These are phyloP conservation scores for Didymodactylos carnosus DNA, from an alignment of 2,888 invertebrate species.

Conservation along the genomic window DNA sequence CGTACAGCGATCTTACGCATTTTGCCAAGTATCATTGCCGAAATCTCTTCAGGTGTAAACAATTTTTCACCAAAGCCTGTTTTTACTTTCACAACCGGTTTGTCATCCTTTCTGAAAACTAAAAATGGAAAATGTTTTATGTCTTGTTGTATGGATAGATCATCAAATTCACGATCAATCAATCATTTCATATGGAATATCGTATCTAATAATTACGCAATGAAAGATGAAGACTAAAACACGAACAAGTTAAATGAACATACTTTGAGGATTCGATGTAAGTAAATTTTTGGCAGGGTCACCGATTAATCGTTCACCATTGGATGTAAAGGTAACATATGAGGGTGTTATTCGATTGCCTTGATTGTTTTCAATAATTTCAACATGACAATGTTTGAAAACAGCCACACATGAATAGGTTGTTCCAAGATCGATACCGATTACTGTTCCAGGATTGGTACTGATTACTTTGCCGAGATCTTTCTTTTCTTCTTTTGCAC, in stretches of 20 bases:
- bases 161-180: constrained; percentile 25
- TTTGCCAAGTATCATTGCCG: constrained; percentile 88
- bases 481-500: not conserved
- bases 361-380: constrained; percentile 39
- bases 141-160: constrained; percentile 23
- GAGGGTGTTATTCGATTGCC: constrained; percentile 54
- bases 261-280: constrained; percentile 56
- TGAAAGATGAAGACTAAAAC: not conserved
- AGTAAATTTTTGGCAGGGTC: constrained; percentile 39
- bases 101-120: constrained; percentile 18
- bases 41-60: constrained; percentile 94
- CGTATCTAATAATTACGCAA: constrained; percentile 40
- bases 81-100: constrained; percentile 3
- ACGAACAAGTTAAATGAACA: constrained; percentile 48
- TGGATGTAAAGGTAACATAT: constrained; percentile 50
- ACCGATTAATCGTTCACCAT: constrained; percentile 34
- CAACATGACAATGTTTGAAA: constrained; percentile 38
- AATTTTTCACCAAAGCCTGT: constrained; percentile 41
- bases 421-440: constrained; percentile 84
- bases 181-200: constrained; percentile 24
- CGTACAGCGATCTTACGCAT: constrained; percentile 80
- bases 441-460: constrained; percentile 45
- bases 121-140: constrained; percentile 27
- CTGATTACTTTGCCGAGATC: constrained; percentile 46
- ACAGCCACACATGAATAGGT: constrained; percentile 24